Percentiles rank a stretch among this genome's conserved stretches.
phyloP scores from a whole-genome alignment of 2,797 vertebrate species.

The Sphaeramia orbicularis region DNA sequence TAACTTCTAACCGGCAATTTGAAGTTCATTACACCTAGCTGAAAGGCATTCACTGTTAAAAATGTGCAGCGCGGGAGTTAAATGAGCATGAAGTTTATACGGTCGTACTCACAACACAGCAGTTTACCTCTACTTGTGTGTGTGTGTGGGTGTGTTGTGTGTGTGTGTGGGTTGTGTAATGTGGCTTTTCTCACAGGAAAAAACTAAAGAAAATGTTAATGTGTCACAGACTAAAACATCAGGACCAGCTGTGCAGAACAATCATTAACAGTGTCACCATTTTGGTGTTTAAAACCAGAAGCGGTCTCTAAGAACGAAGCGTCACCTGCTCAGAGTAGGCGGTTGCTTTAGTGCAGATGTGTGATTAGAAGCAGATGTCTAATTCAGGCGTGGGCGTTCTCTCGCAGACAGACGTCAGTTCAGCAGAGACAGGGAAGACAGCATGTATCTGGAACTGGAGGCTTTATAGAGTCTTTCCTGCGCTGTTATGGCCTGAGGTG shows the following conservation, averaged over 20 bases:
- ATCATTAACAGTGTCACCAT: neutral
- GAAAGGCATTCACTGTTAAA: neutral
- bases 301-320: too few species aligned
- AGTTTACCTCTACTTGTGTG: neutral
- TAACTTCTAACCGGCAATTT: neutral
- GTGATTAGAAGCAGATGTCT: too few species aligned
- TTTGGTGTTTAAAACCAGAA: too few species aligned
- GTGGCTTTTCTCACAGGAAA: neutral
- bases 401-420: too few species aligned
- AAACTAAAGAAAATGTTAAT: conserved; percentile 1
- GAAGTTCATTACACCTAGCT: neutral
- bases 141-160: too few species aligned
- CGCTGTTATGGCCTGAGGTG: too few species aligned
- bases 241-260: neutral
- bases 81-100: neutral
- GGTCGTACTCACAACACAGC: neutral
- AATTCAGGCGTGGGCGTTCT: too few species aligned
- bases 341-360: too few species aligned
- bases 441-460: too few species aligned
- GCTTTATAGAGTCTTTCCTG: too few species aligned
- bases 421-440: too few species aligned
- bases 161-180: neutral
- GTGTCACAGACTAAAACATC: neutral
- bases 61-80: neutral
- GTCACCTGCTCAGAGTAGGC: too few species aligned